These are phyloP conservation scores for Ceratotherium simum DNA, from an alignment of 2,113 vertebrate species.

Conservation along the genomic window DNA sequence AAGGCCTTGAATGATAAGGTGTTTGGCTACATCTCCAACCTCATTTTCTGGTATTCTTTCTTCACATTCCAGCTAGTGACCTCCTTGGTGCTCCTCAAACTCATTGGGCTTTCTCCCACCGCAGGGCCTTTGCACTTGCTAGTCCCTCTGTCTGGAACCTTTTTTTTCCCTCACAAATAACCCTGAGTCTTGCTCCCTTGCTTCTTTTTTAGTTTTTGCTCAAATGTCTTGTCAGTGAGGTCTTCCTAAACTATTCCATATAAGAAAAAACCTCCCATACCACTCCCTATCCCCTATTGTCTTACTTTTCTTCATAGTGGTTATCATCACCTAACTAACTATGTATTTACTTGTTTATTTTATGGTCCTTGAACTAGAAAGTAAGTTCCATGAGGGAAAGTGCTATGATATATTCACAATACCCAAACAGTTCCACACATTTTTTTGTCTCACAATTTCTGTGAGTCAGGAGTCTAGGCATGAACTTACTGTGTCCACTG, in stretches of 20 bases:
- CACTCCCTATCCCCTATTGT: background rate
- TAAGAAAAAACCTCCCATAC: background rate
- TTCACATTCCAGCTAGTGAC: background rate
- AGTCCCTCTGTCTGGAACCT: too few species aligned
- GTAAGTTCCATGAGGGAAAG: background rate
- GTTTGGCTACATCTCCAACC: background rate
- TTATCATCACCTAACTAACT: background rate
- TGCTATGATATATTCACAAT: background rate
- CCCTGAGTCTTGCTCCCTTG: background rate
- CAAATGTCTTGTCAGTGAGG: background rate
- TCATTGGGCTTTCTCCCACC: background rate
- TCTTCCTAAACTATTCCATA: background rate
- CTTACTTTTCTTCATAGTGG: background rate
- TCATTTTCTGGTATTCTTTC: background rate
- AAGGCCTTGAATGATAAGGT: background rate
- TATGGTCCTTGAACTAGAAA: background rate
- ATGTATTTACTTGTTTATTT: background rate
- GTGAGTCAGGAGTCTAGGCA: background rate
- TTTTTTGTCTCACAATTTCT: background rate
- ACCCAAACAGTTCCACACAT: background rate
- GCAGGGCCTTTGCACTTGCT: too few species aligned
- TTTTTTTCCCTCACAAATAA: background rate
- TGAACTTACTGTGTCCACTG: background rate
- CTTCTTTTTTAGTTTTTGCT: background rate
- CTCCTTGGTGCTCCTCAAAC: background rate